Evolutionary conservation across 2,113 vertebrate species (phyloP).

Genomic region (Corydoras sp.): DNA sequence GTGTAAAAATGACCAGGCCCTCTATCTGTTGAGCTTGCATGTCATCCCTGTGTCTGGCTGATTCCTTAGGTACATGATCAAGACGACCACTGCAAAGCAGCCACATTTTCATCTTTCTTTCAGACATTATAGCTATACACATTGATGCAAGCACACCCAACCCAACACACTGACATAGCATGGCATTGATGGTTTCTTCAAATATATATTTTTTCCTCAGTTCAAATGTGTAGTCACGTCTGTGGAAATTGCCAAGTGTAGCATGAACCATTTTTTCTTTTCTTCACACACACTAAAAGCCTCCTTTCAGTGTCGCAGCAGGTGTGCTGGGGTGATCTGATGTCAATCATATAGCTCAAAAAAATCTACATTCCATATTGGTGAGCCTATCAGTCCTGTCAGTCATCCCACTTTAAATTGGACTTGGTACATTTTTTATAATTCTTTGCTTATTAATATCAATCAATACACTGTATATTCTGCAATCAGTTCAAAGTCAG

Average conservation of each 20-base stretch:
- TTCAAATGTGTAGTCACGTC: conserved; percentile 21
- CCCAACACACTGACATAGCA: background rate
- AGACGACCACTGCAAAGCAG: too few species aligned
- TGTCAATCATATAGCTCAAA: conserved; percentile 4
- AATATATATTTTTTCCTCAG: conserved; percentile 6
- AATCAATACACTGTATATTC: too few species aligned
- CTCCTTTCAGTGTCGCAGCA: conserved; percentile 30
- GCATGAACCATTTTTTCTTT: conserved; percentile 31
- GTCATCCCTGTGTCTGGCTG: too few species aligned
- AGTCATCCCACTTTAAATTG: background rate
- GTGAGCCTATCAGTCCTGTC: background rate
- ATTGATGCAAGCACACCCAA: background rate
- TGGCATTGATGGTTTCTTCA: background rate
- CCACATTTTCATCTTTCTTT: background rate
- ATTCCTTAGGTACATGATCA: too few species aligned
- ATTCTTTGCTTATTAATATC: too few species aligned
- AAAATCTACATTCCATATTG: conserved; percentile 15
- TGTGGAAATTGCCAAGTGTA: conserved; percentile 32
- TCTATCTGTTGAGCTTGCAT: too few species aligned
- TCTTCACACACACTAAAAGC: conserved; percentile 36
- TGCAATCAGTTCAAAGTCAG: too few species aligned
- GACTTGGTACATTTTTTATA: background rate
- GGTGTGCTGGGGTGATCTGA: conserved; percentile 18
- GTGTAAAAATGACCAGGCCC: too few species aligned
- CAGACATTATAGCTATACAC: background rate